Evolutionary conservation across 2,888 invertebrate genomes (phyloP).

Genomic region (Coremacera marginata): DNA sequence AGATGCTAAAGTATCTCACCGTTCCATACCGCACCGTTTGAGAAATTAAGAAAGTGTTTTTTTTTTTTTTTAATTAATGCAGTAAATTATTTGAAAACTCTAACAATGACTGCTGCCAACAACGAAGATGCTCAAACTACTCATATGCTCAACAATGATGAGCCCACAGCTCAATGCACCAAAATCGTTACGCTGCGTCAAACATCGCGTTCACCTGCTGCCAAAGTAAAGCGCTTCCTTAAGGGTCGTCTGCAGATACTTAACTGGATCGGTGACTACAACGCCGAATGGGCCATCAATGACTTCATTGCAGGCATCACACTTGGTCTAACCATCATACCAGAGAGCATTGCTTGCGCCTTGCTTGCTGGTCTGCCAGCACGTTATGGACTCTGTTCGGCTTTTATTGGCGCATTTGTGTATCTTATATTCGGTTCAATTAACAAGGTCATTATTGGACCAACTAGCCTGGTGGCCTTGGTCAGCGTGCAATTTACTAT

Average conservation of each 20-base stretch:
- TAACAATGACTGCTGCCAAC: not conserved
- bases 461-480: conserved; percentile 85
- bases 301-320: conserved; percentile 91
- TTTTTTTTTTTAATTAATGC: not conserved
- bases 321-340: conserved; percentile 90
- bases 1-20: not conserved
- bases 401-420: conserved; percentile 88
- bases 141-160: not conserved
- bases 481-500: conserved; percentile 82
- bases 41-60: not conserved
- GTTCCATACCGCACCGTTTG: not conserved
- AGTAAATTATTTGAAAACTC: not conserved
- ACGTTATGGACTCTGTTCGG: conserved; percentile 92
- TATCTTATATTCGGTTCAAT: conserved; percentile 90
- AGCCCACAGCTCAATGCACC: not conserved
- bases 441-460: conserved; percentile 84
- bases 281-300: conserved; percentile 73
- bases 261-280: conserved; percentile 63
- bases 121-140: conserved; percentile 21
- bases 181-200: conserved; percentile 19
- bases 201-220: conserved; percentile 16
- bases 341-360: conserved; percentile 95
- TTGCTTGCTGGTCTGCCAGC: conserved; percentile 85
- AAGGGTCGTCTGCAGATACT: conserved; percentile 54
- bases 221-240: conserved; percentile 45